Evolutionary conservation across 2,888 invertebrate genomes (phyloP).

Genomic region (Lumbricus terrestris): DNA sequence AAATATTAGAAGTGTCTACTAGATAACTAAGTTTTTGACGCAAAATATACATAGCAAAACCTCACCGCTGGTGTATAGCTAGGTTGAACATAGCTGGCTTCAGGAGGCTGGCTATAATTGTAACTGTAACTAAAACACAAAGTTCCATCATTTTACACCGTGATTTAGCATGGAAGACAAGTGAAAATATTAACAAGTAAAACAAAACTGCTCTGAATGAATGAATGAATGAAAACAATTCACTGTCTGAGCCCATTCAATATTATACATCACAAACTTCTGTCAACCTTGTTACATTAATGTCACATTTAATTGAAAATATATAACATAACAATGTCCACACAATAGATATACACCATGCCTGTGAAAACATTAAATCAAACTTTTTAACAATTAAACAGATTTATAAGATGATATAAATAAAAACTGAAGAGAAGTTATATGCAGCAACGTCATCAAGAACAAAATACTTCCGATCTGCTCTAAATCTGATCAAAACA

Average conservation of each 20-base stretch:
- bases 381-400: background rate
- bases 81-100: slow-evolving; percentile 6
- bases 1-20: background rate
- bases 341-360: background rate
- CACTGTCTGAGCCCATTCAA: background rate
- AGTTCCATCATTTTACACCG: background rate
- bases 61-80: slow-evolving; percentile 12
- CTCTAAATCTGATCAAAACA: background rate
- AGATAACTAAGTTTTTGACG: background rate
- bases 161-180: background rate
- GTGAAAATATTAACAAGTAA: background rate
- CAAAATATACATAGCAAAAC: background rate
- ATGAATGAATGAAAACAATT: no score
- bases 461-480: background rate
- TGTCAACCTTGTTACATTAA: background rate
- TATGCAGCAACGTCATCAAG: background rate
- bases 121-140: slow-evolving; percentile 12
- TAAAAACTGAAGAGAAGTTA: background rate
- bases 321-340: background rate
- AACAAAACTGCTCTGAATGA: no score
- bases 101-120: background rate
- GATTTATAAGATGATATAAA: background rate
- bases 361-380: background rate
- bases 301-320: background rate
- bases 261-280: background rate